A percentile compares a stretch with the other conserved stretches of the same genome.
These are phyloP conservation scores for Spilarctia lutea DNA, from an alignment of 2,888 invertebrate genomes.

Conservation along the genomic window DNA sequence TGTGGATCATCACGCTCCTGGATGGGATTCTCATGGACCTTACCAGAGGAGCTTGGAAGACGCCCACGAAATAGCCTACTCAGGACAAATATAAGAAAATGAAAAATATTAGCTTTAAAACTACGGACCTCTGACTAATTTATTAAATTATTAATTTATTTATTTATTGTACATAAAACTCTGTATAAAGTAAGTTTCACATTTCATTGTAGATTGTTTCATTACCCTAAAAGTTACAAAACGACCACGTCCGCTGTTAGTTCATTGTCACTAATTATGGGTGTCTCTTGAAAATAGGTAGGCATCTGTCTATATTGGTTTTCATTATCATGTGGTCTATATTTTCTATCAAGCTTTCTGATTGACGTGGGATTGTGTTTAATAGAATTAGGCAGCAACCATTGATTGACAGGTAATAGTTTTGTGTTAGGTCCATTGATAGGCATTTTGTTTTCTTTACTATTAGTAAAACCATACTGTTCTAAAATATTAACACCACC, in stretches of 20 bases:
- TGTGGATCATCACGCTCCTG: constrained; percentile 86
- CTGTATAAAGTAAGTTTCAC: constrained; percentile 77
- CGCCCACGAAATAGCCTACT: constrained; percentile 88
- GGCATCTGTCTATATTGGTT: constrained; percentile 9
- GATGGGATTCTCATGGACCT: constrained; percentile 86
- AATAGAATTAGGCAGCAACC: constrained; percentile 11
- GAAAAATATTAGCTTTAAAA: constrained; percentile 61
- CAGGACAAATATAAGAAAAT: constrained; percentile 77
- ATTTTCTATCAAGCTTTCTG: background rate
- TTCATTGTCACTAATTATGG: constrained; percentile 16
- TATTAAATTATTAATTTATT: constrained; percentile 83
- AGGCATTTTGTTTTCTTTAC: background rate
- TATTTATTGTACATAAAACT: constrained; percentile 81
- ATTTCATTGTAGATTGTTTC: constrained; percentile 59
- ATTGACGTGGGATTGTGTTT: background rate
- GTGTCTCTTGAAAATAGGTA: constrained; percentile 28
- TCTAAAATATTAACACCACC: background rate
- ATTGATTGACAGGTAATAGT: background rate
- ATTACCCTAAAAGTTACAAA: constrained; percentile 38
- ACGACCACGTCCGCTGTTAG: constrained; percentile 29
- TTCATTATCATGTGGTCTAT: background rate
- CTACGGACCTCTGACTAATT: constrained; percentile 81
- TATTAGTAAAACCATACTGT: background rate
- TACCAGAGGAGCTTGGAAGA: constrained; percentile 87
- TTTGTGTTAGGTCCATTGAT: background rate